phyloP scores from a whole-genome alignment of 2,888 invertebrate genomes.

The Tribolium freemani region DNA sequence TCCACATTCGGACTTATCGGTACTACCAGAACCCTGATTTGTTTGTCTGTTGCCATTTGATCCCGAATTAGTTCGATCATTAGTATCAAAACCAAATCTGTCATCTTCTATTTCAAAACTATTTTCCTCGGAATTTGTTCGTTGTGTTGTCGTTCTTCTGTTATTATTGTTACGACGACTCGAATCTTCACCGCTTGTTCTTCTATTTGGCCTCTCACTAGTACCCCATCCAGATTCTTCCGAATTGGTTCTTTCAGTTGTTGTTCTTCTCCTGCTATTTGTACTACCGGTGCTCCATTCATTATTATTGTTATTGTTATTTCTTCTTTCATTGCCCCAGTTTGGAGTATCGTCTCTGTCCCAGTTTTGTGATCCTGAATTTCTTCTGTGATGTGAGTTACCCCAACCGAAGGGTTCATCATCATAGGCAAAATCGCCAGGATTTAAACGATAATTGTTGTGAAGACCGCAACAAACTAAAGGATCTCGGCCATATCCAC shows the following conservation, averaged over 20 bases:
- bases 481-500: conserved; percentile 70
- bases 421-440: not conserved
- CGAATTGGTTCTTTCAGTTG: not conserved
- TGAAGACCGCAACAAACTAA: conserved; percentile 71
- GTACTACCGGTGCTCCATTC: not conserved
- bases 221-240: conserved; percentile 1
- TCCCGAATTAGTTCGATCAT: not conserved
- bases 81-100: too few relatives aligned
- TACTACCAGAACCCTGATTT: not conserved
- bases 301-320: not conserved
- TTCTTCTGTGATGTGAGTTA: not conserved
- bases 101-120: not conserved
- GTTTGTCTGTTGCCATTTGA: not conserved
- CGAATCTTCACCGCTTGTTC: not conserved
- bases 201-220: not conserved
- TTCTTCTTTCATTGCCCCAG: not conserved
- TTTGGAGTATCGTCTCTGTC: not conserved
- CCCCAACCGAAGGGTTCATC: not conserved
- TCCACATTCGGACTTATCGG: conserved; percentile 57
- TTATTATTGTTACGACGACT: not conserved
- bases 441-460: conserved; percentile 40
- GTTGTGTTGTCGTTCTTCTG: not conserved
- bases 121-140: not conserved
- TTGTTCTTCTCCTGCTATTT: not conserved
- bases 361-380: not conserved